These are phyloP conservation scores for Pollimyrus isidori DNA, from an alignment of 2,113 vertebrate genomes.

Conservation along the genomic window DNA sequence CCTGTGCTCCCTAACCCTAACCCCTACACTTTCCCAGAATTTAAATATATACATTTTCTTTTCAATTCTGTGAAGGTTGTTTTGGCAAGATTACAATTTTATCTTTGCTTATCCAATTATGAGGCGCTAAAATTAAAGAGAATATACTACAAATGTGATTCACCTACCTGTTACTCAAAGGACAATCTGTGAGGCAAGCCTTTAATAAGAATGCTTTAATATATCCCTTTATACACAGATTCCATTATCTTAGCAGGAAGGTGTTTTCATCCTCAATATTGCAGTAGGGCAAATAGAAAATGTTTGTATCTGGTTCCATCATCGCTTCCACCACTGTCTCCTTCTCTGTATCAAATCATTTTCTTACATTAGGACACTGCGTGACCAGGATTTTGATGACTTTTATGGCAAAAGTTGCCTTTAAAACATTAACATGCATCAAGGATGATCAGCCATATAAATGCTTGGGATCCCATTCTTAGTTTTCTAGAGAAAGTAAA, in stretches of 20 bases:
- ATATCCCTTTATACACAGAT: not conserved
- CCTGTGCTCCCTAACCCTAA: not conserved
- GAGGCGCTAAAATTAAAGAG: not conserved
- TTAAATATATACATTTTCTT: not conserved
- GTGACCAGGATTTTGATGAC: not conserved
- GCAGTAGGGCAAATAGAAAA: not conserved
- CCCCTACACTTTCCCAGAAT: not conserved
- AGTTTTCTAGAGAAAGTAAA: not conserved
- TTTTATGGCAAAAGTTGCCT: not conserved
- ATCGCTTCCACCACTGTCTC: not conserved
- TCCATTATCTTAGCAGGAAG: not conserved
- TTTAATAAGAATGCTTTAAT: not conserved
- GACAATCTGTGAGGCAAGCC: not conserved
- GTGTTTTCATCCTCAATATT: not conserved
- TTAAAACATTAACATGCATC: not conserved
- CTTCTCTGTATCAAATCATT: not conserved
- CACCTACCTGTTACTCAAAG: not conserved
- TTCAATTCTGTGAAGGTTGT: not conserved
- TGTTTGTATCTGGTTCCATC: not conserved
- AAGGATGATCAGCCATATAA: not conserved
- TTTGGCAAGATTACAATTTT: not conserved
- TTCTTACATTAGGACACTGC: not conserved
- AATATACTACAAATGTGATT: not conserved
- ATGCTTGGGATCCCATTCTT: not conserved
- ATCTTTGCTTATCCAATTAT: not conserved